Percentiles rank a stretch among this genome's conserved stretches.
phyloP scores from a whole-genome alignment of 2,888 invertebrate genomes.

The Drosophila fulvimacula region DNA sequence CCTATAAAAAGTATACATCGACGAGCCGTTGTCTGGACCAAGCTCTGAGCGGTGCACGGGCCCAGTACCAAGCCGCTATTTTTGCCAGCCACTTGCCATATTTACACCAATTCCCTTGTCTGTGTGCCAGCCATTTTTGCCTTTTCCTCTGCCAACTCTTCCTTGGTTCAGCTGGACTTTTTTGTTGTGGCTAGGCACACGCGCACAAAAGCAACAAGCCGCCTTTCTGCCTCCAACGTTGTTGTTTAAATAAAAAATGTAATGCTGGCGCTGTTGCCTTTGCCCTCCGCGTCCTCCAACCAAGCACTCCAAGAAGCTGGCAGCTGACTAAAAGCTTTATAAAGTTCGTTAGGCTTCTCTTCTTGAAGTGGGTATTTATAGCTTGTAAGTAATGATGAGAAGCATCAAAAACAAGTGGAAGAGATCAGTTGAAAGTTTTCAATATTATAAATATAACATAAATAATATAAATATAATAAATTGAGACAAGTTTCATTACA shows the following conservation, averaged over 20 bases:
- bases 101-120: constrained; percentile 76
- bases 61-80: constrained; percentile 32
- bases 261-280: constrained; percentile 47
- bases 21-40: constrained; percentile 35
- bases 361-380: constrained; percentile 29
- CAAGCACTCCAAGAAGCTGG: constrained; percentile 53
- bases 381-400: constrained; percentile 19
- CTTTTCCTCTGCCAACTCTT: constrained; percentile 20
- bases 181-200: constrained; percentile 37
- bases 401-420: neutral
- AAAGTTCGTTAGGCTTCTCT: constrained; percentile 44
- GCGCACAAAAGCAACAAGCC: constrained; percentile 49
- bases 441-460: neutral
- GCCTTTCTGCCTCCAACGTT: constrained; percentile 20
- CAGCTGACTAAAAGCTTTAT: constrained; percentile 38
- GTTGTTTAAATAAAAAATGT: constrained; percentile 63
- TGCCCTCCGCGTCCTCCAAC: constrained; percentile 27
- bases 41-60: constrained; percentile 18
- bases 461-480: no score
- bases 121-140: constrained; percentile 60
- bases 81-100: constrained; percentile 72
- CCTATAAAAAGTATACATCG: constrained; percentile 66
- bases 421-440: neutral
- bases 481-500: no score
- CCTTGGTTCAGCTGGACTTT: neutral